A percentile compares a stretch with the other conserved stretches of the same genome.
phyloP scores from a whole-genome alignment of 2,888 invertebrate genomes.

The Macaria liturata region DNA sequence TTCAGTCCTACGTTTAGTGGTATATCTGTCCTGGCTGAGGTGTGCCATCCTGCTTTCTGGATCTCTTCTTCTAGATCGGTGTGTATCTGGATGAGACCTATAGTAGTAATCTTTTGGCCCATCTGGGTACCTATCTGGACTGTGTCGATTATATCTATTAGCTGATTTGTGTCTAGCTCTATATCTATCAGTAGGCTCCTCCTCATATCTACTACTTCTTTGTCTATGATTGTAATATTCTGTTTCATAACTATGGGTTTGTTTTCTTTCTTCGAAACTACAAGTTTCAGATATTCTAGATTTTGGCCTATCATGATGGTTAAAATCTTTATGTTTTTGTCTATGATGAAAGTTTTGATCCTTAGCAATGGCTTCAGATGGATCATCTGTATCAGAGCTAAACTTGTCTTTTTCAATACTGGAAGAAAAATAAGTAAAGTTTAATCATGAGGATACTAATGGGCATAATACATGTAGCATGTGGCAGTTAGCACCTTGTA shows the following conservation, averaged over 20 bases:
- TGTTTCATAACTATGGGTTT: conserved; percentile 36
- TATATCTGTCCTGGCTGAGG: conserved; percentile 39
- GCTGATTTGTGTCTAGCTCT: conserved; percentile 44
- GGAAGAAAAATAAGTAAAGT: conserved; percentile 23
- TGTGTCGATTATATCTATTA: conserved; percentile 24
- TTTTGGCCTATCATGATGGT: conserved; percentile 33
- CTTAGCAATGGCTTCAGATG: conserved; percentile 32
- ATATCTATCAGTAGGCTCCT: conserved; percentile 42
- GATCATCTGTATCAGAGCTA: conserved; percentile 66
- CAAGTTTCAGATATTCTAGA: conserved; percentile 40
- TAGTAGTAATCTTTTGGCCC: conserved; percentile 37
- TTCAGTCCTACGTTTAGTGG: conserved; percentile 48
- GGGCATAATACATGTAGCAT: too few relatives aligned
- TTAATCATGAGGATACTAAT: too few relatives aligned
- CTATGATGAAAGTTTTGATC: conserved; percentile 9
- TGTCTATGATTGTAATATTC: conserved; percentile 35
- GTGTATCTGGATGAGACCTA: conserved; percentile 43
- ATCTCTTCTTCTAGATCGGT: conserved; percentile 33
- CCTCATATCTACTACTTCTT: conserved; percentile 40
- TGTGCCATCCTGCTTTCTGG: conserved; percentile 43
- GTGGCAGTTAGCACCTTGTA: too few relatives aligned
- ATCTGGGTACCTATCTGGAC: conserved; percentile 33
- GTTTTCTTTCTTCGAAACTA: conserved; percentile 41
- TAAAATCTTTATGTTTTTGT: conserved; percentile 18
- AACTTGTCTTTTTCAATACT: conserved; percentile 39